Conservation (phyloP, 2,888 invertebrate genomes). For the Liodrosophila aerea region DNA sequence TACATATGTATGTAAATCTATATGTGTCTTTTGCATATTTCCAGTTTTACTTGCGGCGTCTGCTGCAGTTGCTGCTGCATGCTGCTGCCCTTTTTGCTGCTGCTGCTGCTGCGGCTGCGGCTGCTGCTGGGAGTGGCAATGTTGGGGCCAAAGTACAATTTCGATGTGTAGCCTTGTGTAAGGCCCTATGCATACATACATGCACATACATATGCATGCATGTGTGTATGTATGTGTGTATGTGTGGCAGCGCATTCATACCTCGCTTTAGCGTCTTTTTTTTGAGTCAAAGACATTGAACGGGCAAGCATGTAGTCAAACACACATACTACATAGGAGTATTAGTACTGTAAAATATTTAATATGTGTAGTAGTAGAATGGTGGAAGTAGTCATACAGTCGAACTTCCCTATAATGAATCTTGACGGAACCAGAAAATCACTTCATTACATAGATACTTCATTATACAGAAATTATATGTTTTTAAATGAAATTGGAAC, state of each 20-base stretch:
- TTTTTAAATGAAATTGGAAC: too few species aligned
- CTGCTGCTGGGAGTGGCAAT: slow-evolving; percentile 53
- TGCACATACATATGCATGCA: slow-evolving; percentile 7
- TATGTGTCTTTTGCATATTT: slow-evolving; percentile 26
- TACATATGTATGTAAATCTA: neutral
- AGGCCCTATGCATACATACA: slow-evolving; percentile 39
- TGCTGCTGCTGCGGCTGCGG: slow-evolving; percentile 35
- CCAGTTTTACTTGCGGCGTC: slow-evolving; percentile 41
- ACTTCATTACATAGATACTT: too few species aligned
- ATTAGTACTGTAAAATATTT: too few species aligned
- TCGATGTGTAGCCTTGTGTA: slow-evolving; percentile 34
- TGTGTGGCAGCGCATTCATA: too few species aligned
- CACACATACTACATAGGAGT: too few species aligned
- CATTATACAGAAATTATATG: too few species aligned
- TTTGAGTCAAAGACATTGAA: neutral
- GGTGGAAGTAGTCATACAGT: too few species aligned
- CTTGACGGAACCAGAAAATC: too few species aligned
- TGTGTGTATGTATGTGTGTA: slow-evolving; percentile 1
- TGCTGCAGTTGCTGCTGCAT: slow-evolving; percentile 25
- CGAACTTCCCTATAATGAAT: too few species aligned
- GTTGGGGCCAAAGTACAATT: slow-evolving; percentile 69
- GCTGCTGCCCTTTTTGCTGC: slow-evolving; percentile 35
- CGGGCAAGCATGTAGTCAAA: too few species aligned
- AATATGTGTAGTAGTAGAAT: too few species aligned
- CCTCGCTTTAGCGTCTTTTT: too few species aligned